These are phyloP conservation scores for western clawed frog (Xenopus tropicalis) DNA, from an alignment of 2,113 vertebrate genomes.

Conservation along the genomic window DNA sequence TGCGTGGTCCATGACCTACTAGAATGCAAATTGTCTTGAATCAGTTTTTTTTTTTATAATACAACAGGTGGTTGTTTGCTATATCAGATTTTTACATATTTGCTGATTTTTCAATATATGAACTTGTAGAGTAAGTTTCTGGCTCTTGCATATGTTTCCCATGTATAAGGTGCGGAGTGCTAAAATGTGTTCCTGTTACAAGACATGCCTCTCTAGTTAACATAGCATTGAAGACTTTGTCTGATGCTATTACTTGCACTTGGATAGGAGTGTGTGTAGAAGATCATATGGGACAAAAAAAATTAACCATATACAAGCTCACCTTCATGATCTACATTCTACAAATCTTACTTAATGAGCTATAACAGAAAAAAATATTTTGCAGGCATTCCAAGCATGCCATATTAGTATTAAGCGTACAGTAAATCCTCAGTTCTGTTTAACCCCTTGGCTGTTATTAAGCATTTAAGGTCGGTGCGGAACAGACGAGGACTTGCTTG, in stretches of 20 bases:
- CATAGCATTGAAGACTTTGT: neutral
- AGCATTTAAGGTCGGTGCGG: neutral
- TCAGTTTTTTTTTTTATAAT: no score
- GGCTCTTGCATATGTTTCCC: slow-evolving; percentile 13
- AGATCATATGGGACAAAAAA: neutral
- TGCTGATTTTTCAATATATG: slow-evolving; percentile 1
- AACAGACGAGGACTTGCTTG: neutral
- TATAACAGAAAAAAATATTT: neutral
- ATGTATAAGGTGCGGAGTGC: slow-evolving; percentile 17
- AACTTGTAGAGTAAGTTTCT: slow-evolving; percentile 16
- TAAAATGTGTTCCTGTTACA: no score
- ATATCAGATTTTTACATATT: no score
- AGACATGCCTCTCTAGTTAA: neutral
- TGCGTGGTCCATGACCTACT: no score
- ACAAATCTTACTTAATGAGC: neutral
- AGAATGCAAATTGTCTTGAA: no score
- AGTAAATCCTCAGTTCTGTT: neutral
- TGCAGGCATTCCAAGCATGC: neutral
- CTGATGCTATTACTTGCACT: neutral
- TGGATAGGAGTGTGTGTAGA: neutral
- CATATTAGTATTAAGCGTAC: neutral
- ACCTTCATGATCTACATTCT: neutral
- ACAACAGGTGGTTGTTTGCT: no score
- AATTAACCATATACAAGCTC: neutral
- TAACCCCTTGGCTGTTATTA: neutral